Conservation (phyloP, 2,113 vertebrate genomes). For the Marmota flaviventris region DNA sequence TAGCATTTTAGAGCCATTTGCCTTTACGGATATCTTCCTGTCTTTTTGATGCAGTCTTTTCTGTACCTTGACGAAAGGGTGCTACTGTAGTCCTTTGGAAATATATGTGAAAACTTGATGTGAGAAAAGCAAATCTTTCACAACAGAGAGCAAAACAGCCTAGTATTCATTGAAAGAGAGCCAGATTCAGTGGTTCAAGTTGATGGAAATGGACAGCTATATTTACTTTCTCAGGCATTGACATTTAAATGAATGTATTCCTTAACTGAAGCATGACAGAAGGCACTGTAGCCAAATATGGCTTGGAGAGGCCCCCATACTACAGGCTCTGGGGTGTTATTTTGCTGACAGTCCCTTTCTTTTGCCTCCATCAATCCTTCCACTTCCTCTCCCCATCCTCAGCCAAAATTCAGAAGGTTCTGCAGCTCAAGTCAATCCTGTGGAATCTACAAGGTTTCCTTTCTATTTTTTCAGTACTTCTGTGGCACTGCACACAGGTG, state of each 20-base stretch:
- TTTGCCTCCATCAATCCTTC: constrained; percentile 82
- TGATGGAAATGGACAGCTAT: constrained; percentile 49
- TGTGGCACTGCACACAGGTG: background rate
- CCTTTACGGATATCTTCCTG: background rate
- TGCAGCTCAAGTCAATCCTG: background rate
- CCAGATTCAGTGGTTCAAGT: background rate
- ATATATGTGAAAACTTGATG: background rate
- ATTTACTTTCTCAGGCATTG: constrained; percentile 58
- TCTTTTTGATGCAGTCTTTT: background rate
- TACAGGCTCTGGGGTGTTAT: background rate
- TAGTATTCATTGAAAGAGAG: background rate
- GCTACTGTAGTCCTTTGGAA: constrained; percentile 46
- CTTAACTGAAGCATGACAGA: background rate
- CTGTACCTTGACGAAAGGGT: background rate
- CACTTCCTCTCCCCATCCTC: constrained; percentile 89
- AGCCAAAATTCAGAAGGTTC: constrained; percentile 85
- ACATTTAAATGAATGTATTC: constrained; percentile 49
- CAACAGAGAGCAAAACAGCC: background rate
- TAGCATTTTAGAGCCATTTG: background rate
- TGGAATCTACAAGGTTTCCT: background rate
- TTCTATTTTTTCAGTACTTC: background rate
- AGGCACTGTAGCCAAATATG: background rate
- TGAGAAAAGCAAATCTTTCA: constrained; percentile 53
- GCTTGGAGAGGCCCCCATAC: background rate
- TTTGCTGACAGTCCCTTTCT: background rate